These are phyloP conservation scores for Sylvia borin DNA, from an alignment of 2,797 vertebrate species.

Conservation along the genomic window DNA sequence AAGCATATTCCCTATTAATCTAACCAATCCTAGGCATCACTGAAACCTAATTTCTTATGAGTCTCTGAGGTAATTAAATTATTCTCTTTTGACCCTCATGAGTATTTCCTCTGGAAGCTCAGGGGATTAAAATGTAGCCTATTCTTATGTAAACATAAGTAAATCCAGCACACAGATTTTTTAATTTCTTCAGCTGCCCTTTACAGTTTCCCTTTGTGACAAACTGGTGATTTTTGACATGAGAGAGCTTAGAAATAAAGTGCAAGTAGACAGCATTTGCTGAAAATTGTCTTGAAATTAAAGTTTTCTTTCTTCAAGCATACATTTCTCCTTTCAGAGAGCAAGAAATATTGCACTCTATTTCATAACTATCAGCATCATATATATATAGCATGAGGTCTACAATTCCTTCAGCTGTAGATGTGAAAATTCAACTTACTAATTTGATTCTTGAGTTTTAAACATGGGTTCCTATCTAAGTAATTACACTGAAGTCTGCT, in stretches of 20 bases:
- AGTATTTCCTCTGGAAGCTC: conserved; percentile 25
- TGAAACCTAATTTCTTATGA: conserved; percentile 52
- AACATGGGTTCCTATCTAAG: not conserved
- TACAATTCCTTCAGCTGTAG: not conserved
- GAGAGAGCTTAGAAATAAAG: not conserved
- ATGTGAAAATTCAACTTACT: not conserved
- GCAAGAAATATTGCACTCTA: not conserved
- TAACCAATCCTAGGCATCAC: conserved; percentile 16
- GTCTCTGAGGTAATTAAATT: conserved; percentile 44
- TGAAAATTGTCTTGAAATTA: not conserved
- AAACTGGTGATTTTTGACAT: not conserved
- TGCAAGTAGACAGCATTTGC: not conserved
- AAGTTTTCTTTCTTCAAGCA: not conserved
- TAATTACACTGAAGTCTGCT: not conserved
- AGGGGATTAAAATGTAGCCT: conserved; percentile 25
- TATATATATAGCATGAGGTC: not conserved
- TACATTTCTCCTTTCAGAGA: not conserved
- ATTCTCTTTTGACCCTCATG: not conserved
- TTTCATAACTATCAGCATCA: not conserved
- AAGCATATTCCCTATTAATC: conserved; percentile 27
- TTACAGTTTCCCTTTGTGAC: conserved; percentile 1
- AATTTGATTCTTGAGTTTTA: not conserved
- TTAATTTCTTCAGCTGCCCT: conserved; percentile 38
- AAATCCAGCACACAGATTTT: not conserved
- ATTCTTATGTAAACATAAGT: conserved; percentile 5